Base-by-base conservation (phyloP, 2,797 vertebrate genomes). In the Pseudochromis fuscus region DNA sequence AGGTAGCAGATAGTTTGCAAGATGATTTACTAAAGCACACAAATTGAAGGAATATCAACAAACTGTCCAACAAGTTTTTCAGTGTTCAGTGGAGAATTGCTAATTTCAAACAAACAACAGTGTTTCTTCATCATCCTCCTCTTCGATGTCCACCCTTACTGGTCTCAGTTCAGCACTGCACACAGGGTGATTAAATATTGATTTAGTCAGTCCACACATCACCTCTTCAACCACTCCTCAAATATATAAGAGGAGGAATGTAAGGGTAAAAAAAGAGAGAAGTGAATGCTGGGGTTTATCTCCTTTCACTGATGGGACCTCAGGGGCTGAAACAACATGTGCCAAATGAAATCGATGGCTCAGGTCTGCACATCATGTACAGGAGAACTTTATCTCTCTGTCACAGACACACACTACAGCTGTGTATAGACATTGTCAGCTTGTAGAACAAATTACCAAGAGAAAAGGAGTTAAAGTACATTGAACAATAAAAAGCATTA, bases 181-280 rank as follows among this genome's bases (percentile, higher is more conserved):
- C 65, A 51, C 59, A 18, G 10, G 25, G 51, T 78, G 82, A 85
- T 89, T 83, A 86, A 83, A 85, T 88, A 89, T 89, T 79, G 87
- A 88, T 89, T 66, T 24, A 40, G 70, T 48, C 61, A 18, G 46
- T 62, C 50, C 23, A 42, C 33, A 73, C 50, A 53, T 84, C 60
- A 51, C 75, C 67, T 44, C 61, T 51, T 42, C 40, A 42, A 42
- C 40, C 19, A n/a, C 40, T 82, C 68, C 25, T 81, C 66, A 78
- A 56, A 63, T 71, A 79, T 72, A 65, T 62, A 59, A 38, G 63
- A 45, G 18, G 7, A n/a, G 40, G 40, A 42, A n/a, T 42, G 18
- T n/a, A 35, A 27, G 11, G 38, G 28, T 40, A 2, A 28, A 50
- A 8, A 28, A 5, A 35, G 13, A 35, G 13, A 35, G 9, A 35